A percentile compares a stretch with the other conserved stretches of the same genome.
Conservation (phyloP, 2,888 invertebrate species). For the Chymomyza caudatula region DNA sequence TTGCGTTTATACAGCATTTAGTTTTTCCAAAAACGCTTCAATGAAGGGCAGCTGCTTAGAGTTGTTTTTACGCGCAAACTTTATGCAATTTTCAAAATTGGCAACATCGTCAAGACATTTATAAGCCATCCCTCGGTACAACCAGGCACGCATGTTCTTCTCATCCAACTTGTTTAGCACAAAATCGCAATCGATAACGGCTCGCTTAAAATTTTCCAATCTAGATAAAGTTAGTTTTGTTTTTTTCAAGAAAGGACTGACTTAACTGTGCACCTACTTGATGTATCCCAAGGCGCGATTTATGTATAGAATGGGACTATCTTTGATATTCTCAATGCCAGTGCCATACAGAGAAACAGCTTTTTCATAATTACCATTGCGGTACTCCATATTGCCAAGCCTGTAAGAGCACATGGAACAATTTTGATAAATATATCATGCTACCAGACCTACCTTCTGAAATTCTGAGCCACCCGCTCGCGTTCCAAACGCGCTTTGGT, state of each 20-base stretch:
- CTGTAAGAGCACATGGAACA: conserved; percentile 58
- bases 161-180: conserved; percentile 85
- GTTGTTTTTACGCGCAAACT: conserved; percentile 83
- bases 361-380: conserved; percentile 84
- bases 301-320: conserved; percentile 87
- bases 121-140: conserved; percentile 86
- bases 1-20: conserved; percentile 9
- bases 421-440: background rate
- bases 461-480: conserved; percentile 85
- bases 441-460: conserved; percentile 79
- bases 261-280: conserved; percentile 55
- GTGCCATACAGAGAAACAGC: conserved; percentile 86
- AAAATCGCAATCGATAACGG: conserved; percentile 85
- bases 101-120: conserved; percentile 81
- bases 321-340: conserved; percentile 87
- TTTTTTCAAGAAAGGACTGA: no score
- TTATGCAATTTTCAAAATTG: conserved; percentile 81
- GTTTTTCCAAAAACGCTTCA: conserved; percentile 80
- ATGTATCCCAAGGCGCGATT: conserved; percentile 84
- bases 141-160: conserved; percentile 85
- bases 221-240: no score
- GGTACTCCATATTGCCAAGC: conserved; percentile 85
- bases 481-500: conserved; percentile 83
- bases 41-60: conserved; percentile 83
- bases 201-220: conserved; percentile 81